Conservation (phyloP, 1,140 invertebrate species). For the Bombus waltoni region DNA sequence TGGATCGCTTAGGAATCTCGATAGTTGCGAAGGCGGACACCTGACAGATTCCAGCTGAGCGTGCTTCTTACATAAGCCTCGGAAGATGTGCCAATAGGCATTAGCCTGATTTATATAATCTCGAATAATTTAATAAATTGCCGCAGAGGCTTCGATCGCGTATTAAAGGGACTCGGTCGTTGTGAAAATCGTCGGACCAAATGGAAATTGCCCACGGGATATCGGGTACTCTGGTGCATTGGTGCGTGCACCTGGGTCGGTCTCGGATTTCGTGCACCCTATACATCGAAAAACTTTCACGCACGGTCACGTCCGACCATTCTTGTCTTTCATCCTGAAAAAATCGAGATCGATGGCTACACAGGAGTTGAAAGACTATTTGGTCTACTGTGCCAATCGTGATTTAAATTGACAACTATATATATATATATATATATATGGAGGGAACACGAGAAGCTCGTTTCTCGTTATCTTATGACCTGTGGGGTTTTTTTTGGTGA, state of each 20-base stretch:
- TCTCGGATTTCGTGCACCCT: not conserved
- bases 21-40: not conserved
- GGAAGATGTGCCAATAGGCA: constrained; percentile 14
- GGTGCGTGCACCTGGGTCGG: not conserved
- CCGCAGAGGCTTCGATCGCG: not conserved
- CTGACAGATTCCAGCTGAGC: not conserved
- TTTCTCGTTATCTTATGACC: too few species aligned
- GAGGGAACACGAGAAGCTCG: too few species aligned
- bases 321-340: not conserved
- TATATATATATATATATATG: too few species aligned
- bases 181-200: not conserved
- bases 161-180: not conserved
- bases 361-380: not conserved
- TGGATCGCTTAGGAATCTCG: not conserved
- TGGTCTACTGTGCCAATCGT: not conserved
- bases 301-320: not conserved
- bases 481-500: too few species aligned
- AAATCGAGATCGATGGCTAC: not conserved
- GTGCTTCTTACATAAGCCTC: not conserved
- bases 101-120: constrained; percentile 33
- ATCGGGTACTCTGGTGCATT: not conserved
- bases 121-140: constrained; percentile 39
- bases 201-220: constrained; percentile 9
- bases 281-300: constrained; percentile 21
- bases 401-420: not conserved